phyloP scores from a whole-genome alignment of 1,140 invertebrate species.

The Xylocopa sonorina region DNA sequence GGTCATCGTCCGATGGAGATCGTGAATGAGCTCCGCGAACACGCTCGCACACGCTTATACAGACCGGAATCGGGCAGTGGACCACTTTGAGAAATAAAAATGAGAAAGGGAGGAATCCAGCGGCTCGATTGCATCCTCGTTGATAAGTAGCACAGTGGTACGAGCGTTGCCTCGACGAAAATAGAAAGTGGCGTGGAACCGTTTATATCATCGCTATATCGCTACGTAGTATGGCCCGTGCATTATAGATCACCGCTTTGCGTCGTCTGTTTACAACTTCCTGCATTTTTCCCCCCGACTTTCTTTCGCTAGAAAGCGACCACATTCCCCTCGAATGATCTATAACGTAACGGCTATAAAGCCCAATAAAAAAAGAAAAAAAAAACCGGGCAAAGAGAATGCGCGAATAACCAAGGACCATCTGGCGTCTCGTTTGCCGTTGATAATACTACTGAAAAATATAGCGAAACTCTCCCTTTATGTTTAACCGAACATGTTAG shows the following conservation, averaged over 20 bases:
- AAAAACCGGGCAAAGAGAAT: neutral
- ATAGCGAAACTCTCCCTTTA: too few species aligned
- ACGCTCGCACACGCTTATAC: neutral
- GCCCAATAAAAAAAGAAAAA: neutral
- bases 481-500: too few species aligned
- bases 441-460: slow-evolving; percentile 12
- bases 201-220: slow-evolving; percentile 16
- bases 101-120: neutral
- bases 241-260: neutral
- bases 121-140: slow-evolving; percentile 26
- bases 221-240: neutral
- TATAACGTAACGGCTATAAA: neutral
- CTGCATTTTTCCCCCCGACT: slow-evolving; percentile 26
- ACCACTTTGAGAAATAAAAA: neutral
- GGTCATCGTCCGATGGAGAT: slow-evolving; percentile 19
- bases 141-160: slow-evolving; percentile 56
- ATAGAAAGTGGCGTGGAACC: slow-evolving; percentile 38
- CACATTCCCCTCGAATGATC: neutral
- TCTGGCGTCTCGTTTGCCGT: neutral
- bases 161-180: slow-evolving; percentile 15
- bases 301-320: slow-evolving; percentile 37
- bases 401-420: neutral
- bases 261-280: slow-evolving; percentile 11
- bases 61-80: slow-evolving; percentile 5
- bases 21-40: slow-evolving; percentile 27